A percentile compares a stretch with the other conserved stretches of the same genome.
Conservation (phyloP, 2,888 invertebrate genomes). For the Euproctis similis region DNA sequence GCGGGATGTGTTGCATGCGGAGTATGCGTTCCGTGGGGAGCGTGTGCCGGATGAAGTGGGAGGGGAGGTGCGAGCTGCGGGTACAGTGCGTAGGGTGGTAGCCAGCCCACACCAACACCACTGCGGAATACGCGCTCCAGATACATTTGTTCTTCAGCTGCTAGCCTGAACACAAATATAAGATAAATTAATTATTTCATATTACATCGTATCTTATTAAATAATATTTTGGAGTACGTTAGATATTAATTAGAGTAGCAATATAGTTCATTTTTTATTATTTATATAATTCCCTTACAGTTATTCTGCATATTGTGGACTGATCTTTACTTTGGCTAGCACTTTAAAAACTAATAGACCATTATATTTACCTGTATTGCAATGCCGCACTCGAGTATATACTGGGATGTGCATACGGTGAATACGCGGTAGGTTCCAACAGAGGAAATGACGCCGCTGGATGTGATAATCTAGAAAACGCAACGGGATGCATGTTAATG, state of each 20-base stretch:
- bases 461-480: constrained; percentile 62
- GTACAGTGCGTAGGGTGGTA: constrained; percentile 69
- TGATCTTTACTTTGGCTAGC: no score
- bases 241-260: no score
- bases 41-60: constrained; percentile 48
- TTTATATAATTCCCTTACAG: no score
- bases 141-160: constrained; percentile 89
- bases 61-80: constrained; percentile 63
- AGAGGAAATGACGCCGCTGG: constrained; percentile 67
- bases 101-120: constrained; percentile 71
- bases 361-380: constrained; percentile 58
- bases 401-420: constrained; percentile 68
- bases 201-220: no score
- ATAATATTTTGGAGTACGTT: no score
- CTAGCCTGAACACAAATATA: constrained; percentile 56
- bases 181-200: no score
- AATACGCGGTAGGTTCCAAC: constrained; percentile 64
- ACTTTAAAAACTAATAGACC: no score
- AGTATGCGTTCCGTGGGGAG: constrained; percentile 31
- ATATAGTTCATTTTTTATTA: no score
- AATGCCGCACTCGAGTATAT: constrained; percentile 74
- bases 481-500: no score
- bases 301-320: no score
- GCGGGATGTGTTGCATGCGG: constrained; percentile 49
- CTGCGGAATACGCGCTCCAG: constrained; percentile 84